Conservation (phyloP, 2,113 vertebrate species). For the Potamarius usumacintae region DNA sequence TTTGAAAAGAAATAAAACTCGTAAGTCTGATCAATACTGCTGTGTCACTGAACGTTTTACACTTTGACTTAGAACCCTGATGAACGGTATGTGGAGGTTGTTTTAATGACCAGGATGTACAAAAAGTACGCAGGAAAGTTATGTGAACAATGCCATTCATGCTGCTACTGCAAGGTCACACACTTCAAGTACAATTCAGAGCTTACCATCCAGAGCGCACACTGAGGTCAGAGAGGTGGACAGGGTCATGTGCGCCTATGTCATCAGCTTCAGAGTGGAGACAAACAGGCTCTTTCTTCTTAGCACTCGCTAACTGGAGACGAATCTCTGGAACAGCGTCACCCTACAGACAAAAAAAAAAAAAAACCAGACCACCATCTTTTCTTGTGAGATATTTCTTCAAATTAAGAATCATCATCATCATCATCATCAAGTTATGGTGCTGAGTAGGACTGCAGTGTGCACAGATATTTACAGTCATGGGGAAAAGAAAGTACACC, state of each 20-base stretch:
- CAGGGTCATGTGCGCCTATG: conserved; percentile 71
- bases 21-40: neutral
- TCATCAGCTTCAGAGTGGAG: conserved; percentile 67
- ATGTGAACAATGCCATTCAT: neutral
- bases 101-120: neutral
- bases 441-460: neutral
- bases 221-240: conserved; percentile 64
- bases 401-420: neutral
- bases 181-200: neutral
- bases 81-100: neutral
- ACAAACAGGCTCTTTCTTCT: conserved; percentile 55
- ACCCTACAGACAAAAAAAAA: conserved; percentile 64
- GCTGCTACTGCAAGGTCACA: neutral
- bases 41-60: neutral
- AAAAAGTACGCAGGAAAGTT: neutral
- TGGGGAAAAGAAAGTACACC: neutral
- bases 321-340: conserved; percentile 76
- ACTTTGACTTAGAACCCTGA: neutral
- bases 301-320: conserved; percentile 58
- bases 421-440: neutral
- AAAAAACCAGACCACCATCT: no score
- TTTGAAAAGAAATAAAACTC: neutral
- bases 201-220: conserved; percentile 82
- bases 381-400: no score
- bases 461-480: neutral